phyloP scores from a whole-genome alignment of 2,888 invertebrate genomes.

The Girardia tigrina region DNA sequence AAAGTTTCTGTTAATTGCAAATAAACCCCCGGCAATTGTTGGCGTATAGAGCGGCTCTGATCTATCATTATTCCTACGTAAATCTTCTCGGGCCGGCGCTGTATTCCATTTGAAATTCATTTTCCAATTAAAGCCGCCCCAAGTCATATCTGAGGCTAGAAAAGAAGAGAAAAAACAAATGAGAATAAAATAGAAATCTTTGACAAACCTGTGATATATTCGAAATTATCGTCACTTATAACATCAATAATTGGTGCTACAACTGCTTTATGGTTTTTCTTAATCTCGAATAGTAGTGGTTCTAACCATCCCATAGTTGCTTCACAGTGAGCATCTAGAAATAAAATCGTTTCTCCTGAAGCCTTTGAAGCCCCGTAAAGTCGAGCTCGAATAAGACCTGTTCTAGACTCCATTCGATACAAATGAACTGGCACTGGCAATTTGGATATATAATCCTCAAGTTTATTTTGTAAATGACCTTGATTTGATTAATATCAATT shows the following conservation, averaged over 20 bases:
- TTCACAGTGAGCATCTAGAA: conserved; percentile 95
- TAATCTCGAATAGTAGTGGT: conserved; percentile 71
- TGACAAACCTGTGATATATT: conserved; percentile 33
- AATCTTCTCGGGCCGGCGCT: conserved; percentile 27
- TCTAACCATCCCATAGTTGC: conserved; percentile 57
- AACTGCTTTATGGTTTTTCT: conserved; percentile 65
- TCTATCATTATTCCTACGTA: conserved; percentile 34
- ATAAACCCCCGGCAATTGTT: conserved; percentile 95
- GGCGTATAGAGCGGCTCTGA: conserved; percentile 57
- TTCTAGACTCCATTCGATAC: conserved; percentile 74
- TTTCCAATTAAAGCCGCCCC: conserved; percentile 37
- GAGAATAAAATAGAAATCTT: neutral
- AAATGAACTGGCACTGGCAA: conserved; percentile 72
- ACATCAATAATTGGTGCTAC: conserved; percentile 87
- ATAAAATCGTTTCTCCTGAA: conserved; percentile 75
- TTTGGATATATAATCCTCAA: conserved; percentile 74
- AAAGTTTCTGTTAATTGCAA: conserved; percentile 77
- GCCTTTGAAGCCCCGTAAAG: conserved; percentile 73
- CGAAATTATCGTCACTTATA: conserved; percentile 65
- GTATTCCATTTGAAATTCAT: conserved; percentile 33
- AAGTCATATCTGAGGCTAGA: conserved; percentile 35
- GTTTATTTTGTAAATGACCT: conserved; percentile 64
- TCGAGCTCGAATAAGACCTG: conserved; percentile 84
- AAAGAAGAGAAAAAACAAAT: neutral
- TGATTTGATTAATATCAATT: too few species aligned